Conservation (phyloP, 2,113 vertebrate species). For the Rattus rattus region DNA sequence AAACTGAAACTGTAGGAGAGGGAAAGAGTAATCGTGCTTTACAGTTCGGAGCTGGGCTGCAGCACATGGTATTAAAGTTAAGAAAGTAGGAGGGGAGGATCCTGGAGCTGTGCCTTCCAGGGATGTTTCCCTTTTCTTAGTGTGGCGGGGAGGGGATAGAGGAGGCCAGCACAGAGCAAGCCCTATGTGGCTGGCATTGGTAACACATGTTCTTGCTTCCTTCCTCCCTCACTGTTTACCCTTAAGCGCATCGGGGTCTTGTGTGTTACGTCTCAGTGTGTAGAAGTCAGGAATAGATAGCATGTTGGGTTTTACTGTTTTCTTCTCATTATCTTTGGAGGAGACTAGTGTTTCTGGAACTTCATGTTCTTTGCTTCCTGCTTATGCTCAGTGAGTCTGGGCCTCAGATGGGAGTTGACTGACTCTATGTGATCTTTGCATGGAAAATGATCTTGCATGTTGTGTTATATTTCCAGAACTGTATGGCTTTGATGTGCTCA, state of each 20-base stretch:
- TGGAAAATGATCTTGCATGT: slow-evolving; percentile 64
- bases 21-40: slow-evolving; percentile 32
- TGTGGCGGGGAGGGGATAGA: neutral
- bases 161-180: neutral
- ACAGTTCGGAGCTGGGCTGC: slow-evolving; percentile 32
- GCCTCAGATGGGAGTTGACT: slow-evolving; percentile 6
- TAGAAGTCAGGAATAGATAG: neutral
- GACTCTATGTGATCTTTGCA: slow-evolving; percentile 3
- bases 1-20: slow-evolving; percentile 7
- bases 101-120: neutral
- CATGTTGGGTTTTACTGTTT: neutral
- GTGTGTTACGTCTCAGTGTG: neutral
- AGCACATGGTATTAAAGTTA: slow-evolving; percentile 41
- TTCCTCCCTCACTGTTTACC: neutral
- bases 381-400: neutral
- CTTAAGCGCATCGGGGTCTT: neutral
- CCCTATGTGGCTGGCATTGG: neutral
- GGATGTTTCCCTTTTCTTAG: neutral
- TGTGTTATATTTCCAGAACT: slow-evolving; percentile 90
- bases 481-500: slow-evolving; percentile 98
- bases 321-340: slow-evolving; percentile 5
- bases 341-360: slow-evolving; percentile 44
- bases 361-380: neutral
- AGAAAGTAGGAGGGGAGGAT: neutral
- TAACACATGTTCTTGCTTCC: neutral